Evolutionary conservation across 2,113 vertebrate genomes (phyloP).

Genomic region (Onychostoma macrolepis): DNA sequence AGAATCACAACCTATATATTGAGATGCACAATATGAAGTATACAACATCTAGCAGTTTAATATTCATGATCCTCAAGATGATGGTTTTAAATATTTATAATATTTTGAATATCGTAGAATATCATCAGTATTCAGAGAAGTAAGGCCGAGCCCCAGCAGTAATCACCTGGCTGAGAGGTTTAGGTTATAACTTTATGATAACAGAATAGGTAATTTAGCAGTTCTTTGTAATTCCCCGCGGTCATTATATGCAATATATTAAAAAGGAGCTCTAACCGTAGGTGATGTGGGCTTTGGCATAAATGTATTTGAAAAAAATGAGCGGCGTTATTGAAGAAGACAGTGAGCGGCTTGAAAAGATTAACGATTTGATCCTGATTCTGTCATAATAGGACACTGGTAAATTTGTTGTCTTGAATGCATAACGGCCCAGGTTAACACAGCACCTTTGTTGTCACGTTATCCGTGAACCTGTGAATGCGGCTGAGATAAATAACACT

Average conservation of each 20-base stretch:
- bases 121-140: conserved; percentile 34
- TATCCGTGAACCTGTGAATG: background rate
- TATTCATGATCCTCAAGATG: conserved; percentile 25
- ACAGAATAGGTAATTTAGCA: conserved; percentile 33
- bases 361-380: conserved; percentile 23
- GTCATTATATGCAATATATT: conserved; percentile 23
- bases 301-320: conserved; percentile 17
- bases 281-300: conserved; percentile 17
- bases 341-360: conserved; percentile 25
- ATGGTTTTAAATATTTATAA: conserved; percentile 30
- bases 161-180: conserved; percentile 45
- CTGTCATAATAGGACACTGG: conserved; percentile 23
- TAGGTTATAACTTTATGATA: conserved; percentile 44
- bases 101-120: conserved; percentile 16
- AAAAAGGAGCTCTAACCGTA: conserved; percentile 9
- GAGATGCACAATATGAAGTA: conserved; percentile 22
- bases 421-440: conserved; percentile 5
- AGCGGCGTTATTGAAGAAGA: conserved; percentile 3
- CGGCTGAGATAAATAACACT: conserved; percentile 7
- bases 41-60: background rate
- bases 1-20: conserved; percentile 3
- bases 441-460: background rate
- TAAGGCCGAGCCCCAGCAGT: background rate
- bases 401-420: conserved; percentile 13
- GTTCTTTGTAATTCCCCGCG: conserved; percentile 29